A percentile compares a stretch with the other conserved stretches of the same genome.
These are phyloP conservation scores for Hyperopisus bebe DNA, from an alignment of 2,113 vertebrate species.

Conservation along the genomic window DNA sequence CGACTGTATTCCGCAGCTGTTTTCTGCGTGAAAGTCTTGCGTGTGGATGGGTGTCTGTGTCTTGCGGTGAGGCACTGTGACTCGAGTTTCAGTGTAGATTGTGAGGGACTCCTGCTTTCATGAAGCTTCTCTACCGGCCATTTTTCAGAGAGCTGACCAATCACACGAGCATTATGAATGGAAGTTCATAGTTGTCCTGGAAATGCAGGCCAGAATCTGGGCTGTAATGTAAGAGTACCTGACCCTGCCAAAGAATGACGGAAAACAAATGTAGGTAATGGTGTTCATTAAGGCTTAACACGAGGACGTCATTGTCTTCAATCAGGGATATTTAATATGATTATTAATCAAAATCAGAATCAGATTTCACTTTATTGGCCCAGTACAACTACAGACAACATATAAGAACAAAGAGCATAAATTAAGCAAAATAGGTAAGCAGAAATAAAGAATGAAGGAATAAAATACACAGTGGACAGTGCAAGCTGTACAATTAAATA, in stretches of 20 bases:
- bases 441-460: too few relatives aligned
- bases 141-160: not conserved
- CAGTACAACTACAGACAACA: too few relatives aligned
- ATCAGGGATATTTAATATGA: not conserved
- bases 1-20: not conserved
- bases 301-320: not conserved
- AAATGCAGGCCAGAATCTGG: not conserved
- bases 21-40: not conserved
- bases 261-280: not conserved
- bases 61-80: not conserved
- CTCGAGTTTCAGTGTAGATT: not conserved
- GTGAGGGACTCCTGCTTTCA: not conserved
- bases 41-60: not conserved
- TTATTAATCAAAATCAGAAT: not conserved
- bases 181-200: not conserved
- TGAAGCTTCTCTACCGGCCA: not conserved
- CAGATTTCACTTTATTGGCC: too few relatives aligned
- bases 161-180: not conserved
- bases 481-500: too few relatives aligned
- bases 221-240: not conserved
- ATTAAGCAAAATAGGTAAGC: too few relatives aligned
- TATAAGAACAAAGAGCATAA: too few relatives aligned
- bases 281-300: not conserved
- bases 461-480: too few relatives aligned
- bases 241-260: not conserved